Base-by-base conservation (phyloP, 2,888 invertebrate genomes). In the Smittia sp. region DNA sequence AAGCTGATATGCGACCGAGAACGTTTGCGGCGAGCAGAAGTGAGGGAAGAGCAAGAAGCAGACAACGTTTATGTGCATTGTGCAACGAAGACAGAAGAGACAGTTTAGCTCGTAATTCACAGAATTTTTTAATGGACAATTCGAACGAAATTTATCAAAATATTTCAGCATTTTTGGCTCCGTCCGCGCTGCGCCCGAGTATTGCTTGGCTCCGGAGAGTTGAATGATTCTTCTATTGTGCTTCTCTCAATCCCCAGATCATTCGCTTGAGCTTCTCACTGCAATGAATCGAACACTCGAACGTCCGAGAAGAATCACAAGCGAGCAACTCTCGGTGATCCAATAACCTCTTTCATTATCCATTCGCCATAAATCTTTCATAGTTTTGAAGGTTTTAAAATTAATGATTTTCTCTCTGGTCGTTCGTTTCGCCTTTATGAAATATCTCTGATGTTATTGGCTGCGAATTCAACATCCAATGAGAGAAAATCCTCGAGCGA, bases 341-440 rank as follows among this genome's bases (percentile, higher is more conserved):
- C 22, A 46, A 41, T 67, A 63, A 63, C 41, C 41, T 67, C 32
- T 3, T 67, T 67, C 67, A 67, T 67, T 67, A 67, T 69, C 69
- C 69, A 54, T 6, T 69, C 22, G 27, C 69, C 69, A 69, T 69
- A 69, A 69, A 69, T 69, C 69, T 69, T 54, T 69, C 69, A 69
- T 24, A 69, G 46, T 54, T 69, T 69, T 69, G 69, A 69, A 69
- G 69, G 27, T 69, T 69, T 69, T 69, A 69, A 69, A 69, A 69
- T 69, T 69, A 69, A 69, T 69, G 69, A 69, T 69, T 52, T 69
- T 69, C n/a, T 39, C 24, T 38, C 67, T 67, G 4, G 38, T 22
- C 9, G 22, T 67, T 20, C 39, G 25, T 22, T 38, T 39, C 13
- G 3, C 7, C 38, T 39, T 18, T 67, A 2, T 67, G 20, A 41